phyloP scores from a whole-genome alignment of 2,797 vertebrate genomes.

The Rhinella marina region DNA sequence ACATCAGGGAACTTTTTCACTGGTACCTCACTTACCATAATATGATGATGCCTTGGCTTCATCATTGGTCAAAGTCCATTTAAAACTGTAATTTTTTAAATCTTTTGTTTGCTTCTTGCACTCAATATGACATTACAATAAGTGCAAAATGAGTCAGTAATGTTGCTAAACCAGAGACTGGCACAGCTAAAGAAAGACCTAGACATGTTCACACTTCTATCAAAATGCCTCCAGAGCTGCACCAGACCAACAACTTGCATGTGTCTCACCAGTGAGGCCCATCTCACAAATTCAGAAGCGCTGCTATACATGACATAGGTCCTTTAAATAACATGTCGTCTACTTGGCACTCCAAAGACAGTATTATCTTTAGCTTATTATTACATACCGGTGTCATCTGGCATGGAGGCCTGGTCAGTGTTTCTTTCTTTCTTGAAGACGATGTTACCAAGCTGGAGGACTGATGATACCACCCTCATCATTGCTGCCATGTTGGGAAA shows the following conservation, averaged over 20 bases:
- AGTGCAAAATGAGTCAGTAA: no score
- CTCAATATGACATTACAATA: no score
- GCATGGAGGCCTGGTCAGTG: constrained; percentile 97
- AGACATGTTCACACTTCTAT: no score
- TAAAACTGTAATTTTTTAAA: no score
- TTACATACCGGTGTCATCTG: constrained; percentile 90
- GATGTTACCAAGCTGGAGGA: constrained; percentile 94
- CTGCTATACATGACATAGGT: not conserved
- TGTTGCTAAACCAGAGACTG: no score
- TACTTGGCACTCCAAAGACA: not conserved
- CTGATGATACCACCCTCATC: constrained; percentile 90
- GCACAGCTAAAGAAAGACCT: no score
- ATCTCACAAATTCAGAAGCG: no score
- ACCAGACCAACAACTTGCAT: no score
- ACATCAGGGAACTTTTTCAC: not conserved
- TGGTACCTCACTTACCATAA: not conserved
- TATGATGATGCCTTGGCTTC: not conserved
- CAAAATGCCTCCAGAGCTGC: no score
- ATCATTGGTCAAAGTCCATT: not conserved
- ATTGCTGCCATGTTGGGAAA: constrained; percentile 77
- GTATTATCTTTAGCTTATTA: not conserved
- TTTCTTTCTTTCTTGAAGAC: constrained; percentile 97
- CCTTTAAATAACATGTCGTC: not conserved
- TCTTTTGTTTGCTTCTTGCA: no score
- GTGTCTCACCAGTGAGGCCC: no score